Evolutionary conservation across 1,140 invertebrate species (phyloP).

Genomic region (Atta texana): DNA sequence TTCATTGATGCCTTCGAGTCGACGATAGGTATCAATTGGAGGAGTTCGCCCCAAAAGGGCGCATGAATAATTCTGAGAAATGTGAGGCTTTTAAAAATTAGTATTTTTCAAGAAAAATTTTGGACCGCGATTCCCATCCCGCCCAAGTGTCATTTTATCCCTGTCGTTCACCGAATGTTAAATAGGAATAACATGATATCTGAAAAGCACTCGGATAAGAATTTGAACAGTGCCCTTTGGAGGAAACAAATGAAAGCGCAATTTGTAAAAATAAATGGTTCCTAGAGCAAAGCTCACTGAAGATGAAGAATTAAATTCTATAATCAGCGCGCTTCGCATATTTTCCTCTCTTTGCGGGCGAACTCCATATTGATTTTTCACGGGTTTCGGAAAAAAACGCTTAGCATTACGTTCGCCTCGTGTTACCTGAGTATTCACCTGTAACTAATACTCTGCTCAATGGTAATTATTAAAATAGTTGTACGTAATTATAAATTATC

Average conservation of each 20-base stretch:
- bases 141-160: no score
- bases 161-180: no score
- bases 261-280: background rate
- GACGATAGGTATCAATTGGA: conserved; percentile 40
- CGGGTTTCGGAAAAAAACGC: conserved; percentile 24
- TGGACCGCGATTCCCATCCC: no score
- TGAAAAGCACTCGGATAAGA: no score
- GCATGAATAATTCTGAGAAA: background rate
- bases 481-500: conserved; percentile 40
- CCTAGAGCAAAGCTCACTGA: background rate
- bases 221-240: no score
- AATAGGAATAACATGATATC: no score
- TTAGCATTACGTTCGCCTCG: conserved; percentile 29
- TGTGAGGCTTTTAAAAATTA: background rate
- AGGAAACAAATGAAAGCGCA: background rate
- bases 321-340: background rate
- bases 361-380: conserved; percentile 22
- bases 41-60: conserved; percentile 31
- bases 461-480: conserved; percentile 42
- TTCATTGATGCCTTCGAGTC: conserved; percentile 56
- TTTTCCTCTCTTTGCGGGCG: background rate
- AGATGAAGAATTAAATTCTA: background rate
- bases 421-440: conserved; percentile 52
- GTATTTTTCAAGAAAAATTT: background rate
- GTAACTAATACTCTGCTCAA: conserved; percentile 46